A percentile compares a stretch with the other conserved stretches of the same genome.
phyloP scores from a whole-genome alignment of 2,888 invertebrate genomes.

The Drosophila mettleri region DNA sequence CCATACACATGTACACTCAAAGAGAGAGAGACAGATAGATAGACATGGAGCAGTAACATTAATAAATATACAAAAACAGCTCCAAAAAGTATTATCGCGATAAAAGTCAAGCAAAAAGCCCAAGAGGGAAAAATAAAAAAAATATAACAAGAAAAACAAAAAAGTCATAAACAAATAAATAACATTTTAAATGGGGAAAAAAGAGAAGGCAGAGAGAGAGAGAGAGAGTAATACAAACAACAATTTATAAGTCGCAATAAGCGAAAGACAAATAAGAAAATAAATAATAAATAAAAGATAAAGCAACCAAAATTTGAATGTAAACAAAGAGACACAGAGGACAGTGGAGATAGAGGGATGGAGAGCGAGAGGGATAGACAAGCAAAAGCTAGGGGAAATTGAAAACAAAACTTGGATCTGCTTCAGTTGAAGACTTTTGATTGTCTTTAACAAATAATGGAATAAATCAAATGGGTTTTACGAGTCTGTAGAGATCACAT shows the following conservation, averaged over 20 bases:
- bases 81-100: conserved; percentile 46
- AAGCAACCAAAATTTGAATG: conserved; percentile 12
- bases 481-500: not conserved
- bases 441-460: not conserved
- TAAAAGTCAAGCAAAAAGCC: conserved; percentile 10
- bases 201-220: not conserved
- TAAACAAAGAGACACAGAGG: conserved; percentile 2
- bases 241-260: conserved; percentile 76
- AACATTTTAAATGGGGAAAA: conserved; percentile 11
- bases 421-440: not conserved
- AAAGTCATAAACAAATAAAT: conserved; percentile 47
- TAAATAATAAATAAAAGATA: conserved; percentile 41
- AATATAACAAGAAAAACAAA: conserved; percentile 24
- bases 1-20: not conserved
- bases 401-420: not conserved
- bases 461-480: not conserved
- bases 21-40: not conserved
- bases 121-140: conserved; percentile 25
- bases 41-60: not conserved
- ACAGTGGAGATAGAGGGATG: not conserved
- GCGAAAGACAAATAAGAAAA: conserved; percentile 60
- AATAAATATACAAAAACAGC: conserved; percentile 21
- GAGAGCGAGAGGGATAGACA: not conserved
- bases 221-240: conserved; percentile 48
- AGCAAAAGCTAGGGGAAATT: not conserved